Evolutionary conservation across 2,888 invertebrate genomes (phyloP), one percentile per base, ranked within the genome.

Genomic region (Trisateles emortualis): DNA sequence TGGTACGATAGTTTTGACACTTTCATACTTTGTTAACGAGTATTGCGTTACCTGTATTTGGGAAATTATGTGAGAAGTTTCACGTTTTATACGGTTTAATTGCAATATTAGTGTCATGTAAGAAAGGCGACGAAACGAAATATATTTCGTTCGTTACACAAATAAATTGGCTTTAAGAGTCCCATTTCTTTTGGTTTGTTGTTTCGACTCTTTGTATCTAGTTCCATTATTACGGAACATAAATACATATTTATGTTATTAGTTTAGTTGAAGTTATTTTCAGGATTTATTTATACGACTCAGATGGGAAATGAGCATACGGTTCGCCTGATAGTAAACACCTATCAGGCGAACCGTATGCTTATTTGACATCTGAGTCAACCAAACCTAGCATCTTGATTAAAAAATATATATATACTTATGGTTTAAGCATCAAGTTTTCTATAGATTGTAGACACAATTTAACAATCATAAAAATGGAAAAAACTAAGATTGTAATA

Each of bases 1-100:
- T 82, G 71, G 71, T 64, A 62, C 79, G 70, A 78, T 84, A 86
- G 85, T 85, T 88, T 83, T 86, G 87, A 85, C 84, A 87, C 82
- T 83, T 81, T 59, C 75, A 76, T 80, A 82, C 78, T 84, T 81
- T 74, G 73, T 72, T 65, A 74, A 67, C 67, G 66, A 68, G 68
- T 75, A 68, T 75, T 70, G 64, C 51, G 64, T 70, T 72, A 73
- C 64, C 65, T 69, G 65, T 67, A 57, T 59, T 54, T 54, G 33
- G 35, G 33, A 45, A 62, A 59, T 68, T 71, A 67, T 65, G 59
- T 52, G 60, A 52, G 48, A 56, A 71, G 57, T 73, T 58, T 53
- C 53, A 30, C 47, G 54, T 63, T 68, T 63, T 59, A 66, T 62
- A 46, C 17, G 46, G 19, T 48, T 33, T 57, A 59, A 66, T 65